Evolutionary conservation across 2,113 vertebrate species (phyloP).

Genomic region (Neogobius melanostomus): DNA sequence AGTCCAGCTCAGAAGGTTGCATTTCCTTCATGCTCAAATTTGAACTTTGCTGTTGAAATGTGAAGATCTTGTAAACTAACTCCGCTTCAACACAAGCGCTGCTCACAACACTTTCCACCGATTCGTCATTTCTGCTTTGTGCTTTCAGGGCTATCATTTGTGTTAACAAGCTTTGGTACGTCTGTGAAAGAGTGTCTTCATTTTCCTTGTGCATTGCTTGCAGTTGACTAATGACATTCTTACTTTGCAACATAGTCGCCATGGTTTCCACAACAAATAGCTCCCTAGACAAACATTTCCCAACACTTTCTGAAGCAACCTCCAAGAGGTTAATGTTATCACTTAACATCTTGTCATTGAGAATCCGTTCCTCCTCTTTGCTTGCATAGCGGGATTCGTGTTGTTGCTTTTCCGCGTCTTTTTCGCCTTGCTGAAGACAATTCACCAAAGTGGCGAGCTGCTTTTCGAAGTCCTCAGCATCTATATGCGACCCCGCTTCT

Average conservation of each 20-base stretch:
- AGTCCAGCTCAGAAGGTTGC: constrained; percentile 58
- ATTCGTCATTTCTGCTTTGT: constrained; percentile 2
- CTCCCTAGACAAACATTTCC: constrained; percentile 78
- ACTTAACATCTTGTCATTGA: constrained; percentile 33
- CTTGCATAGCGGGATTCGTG: constrained; percentile 27
- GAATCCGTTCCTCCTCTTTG: constrained; percentile 51
- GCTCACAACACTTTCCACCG: constrained; percentile 44
- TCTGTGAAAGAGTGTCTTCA: constrained; percentile 19
- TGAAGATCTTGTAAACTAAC: constrained; percentile 80
- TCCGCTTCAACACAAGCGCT: constrained; percentile 81
- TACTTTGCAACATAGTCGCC: constrained; percentile 77
- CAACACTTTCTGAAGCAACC: constrained; percentile 66
- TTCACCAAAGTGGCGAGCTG: constrained; percentile 68
- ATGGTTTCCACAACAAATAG: constrained; percentile 80
- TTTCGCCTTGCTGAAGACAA: constrained; percentile 66
- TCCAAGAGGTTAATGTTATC: constrained; percentile 27
- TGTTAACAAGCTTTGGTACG: constrained; percentile 71
- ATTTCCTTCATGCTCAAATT: constrained; percentile 64
- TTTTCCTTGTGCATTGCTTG: constrained; percentile 48
- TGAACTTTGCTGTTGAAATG: constrained; percentile 76
- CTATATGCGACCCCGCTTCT: constrained; percentile 46
- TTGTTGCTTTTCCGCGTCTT: constrained; percentile 46
- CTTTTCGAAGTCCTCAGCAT: constrained; percentile 66
- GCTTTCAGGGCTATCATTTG: constrained; percentile 79
- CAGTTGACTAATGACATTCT: constrained; percentile 47